These are phyloP conservation scores for Microcebus murinus DNA, from an alignment of 2,113 vertebrate species.

Conservation along the genomic window DNA sequence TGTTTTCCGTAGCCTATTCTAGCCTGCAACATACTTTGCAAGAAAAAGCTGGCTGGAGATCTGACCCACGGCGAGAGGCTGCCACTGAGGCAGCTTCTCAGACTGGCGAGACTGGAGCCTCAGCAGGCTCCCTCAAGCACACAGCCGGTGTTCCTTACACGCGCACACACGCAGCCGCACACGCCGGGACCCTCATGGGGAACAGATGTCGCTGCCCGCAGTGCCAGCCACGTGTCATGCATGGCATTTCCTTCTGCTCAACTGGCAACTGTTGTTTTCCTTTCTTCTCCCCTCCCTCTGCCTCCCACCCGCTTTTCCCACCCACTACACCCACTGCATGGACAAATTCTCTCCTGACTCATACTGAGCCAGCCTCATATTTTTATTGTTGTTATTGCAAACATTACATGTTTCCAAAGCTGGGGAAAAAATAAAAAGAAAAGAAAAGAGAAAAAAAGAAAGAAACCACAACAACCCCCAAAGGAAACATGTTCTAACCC, in stretches of 20 bases:
- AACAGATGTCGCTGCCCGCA: slow-evolving; percentile 50
- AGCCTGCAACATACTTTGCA: slow-evolving; percentile 80
- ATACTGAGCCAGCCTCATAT: not conserved
- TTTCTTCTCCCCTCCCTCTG: slow-evolving; percentile 24
- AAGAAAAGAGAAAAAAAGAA: not conserved
- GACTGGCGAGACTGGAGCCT: slow-evolving; percentile 29
- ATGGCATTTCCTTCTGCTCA: not conserved
- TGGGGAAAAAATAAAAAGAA: not conserved
- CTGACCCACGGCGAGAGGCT: slow-evolving; percentile 59
- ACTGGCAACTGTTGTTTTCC: slow-evolving; percentile 4
- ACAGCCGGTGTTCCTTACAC: slow-evolving; percentile 54
- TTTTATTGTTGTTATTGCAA: slow-evolving; percentile 72
- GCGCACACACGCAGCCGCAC: not conserved
- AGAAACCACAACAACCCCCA: slow-evolving; percentile 69
- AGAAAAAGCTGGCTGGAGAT: slow-evolving; percentile 75
- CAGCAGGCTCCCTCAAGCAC: not conserved
- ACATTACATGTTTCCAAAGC: slow-evolving; percentile 54
- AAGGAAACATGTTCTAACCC: slow-evolving; percentile 73
- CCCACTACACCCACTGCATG: not conserved
- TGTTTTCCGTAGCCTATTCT: slow-evolving; percentile 82
- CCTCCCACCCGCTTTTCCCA: not conserved
- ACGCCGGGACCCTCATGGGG: not conserved
- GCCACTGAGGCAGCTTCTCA: slow-evolving; percentile 67
- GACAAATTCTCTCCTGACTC: slow-evolving; percentile 48
- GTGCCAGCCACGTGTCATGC: not conserved